Percentiles rank a stretch among this genome's conserved stretches.
These are phyloP conservation scores for Lepus timidus DNA, from an alignment of 2,113 vertebrate genomes.

Conservation along the genomic window DNA sequence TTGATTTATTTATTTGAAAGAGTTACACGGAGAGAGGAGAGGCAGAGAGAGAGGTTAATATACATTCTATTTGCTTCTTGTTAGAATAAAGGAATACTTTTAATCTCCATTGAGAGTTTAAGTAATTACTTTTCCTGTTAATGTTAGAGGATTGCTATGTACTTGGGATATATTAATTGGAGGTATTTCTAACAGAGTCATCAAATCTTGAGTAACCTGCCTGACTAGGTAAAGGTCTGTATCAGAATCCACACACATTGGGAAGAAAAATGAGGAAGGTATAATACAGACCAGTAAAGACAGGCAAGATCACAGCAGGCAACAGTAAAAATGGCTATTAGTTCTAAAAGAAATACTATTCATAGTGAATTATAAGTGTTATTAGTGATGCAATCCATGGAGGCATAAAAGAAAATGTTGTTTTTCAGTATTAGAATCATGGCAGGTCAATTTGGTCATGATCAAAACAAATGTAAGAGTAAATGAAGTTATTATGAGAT, in stretches of 20 bases:
- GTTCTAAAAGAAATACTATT: slow-evolving; percentile 50
- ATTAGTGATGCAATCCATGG: slow-evolving; percentile 10
- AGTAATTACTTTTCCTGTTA: background rate
- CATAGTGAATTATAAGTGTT: slow-evolving; percentile 53
- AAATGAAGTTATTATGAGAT: background rate
- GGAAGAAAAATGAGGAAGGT: background rate
- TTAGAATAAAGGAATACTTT: background rate
- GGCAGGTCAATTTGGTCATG: slow-evolving; percentile 18
- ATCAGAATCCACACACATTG: background rate
- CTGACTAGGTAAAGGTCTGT: background rate
- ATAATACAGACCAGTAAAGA: background rate
- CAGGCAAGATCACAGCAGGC: background rate
- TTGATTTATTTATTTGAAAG: too few species aligned
- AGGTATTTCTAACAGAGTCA: slow-evolving; percentile 39
- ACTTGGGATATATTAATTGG: background rate
- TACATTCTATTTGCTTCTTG: background rate
- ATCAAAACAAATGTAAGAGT: slow-evolving; percentile 48
- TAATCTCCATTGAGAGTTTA: slow-evolving; percentile 14
- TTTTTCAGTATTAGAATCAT: background rate
- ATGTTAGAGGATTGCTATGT: slow-evolving; percentile 31
- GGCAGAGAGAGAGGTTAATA: background rate
- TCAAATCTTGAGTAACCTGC: background rate
- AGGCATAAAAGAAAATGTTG: slow-evolving; percentile 50
- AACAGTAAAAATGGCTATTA: background rate
- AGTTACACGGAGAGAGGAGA: too few species aligned